Evolutionary conservation across 1,140 invertebrate species (phyloP), one percentile per base, ranked within the genome.

Genomic region (Sipha flava): DNA sequence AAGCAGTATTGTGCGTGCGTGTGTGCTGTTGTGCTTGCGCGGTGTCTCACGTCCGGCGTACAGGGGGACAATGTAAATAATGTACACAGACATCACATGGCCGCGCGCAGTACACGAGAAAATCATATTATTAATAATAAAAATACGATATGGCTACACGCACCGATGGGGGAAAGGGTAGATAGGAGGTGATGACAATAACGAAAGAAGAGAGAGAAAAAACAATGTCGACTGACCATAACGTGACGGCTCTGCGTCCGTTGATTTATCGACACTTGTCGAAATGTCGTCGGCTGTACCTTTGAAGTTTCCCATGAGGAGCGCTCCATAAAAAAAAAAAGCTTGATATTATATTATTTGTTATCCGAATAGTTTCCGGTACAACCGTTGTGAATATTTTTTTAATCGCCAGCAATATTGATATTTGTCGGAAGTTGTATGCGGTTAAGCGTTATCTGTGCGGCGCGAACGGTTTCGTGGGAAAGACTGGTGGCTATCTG

Each of bases 361-460:
- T 70, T 70, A 70, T 70, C 66, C 23, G 16, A 47, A 29, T n/a
- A n/a, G 43, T 45, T 70, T 70, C 66, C 66, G 66, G 40, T 3
- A n/a, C 18, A 16, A 7, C 16, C 21, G 14, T 70, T 29, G 14
- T n/a, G 6, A 47, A 47, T 47, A 45, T 37, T 70, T 70, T 6
- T 70, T 47, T 47, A 47, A 70, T 70, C 66, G 40, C 66, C 66
- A 29, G 47, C n/a, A 68, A 26, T 45, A 23, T 70, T 4, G 66
- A 70, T 29, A 70, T 70, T 47, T 70, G 66, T 70, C 66, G 66
- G 66, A 70, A 47, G 66, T 70, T 29, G 26, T 45, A 40, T 68
- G 43, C 31, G 66, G 66, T 70, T 47, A 29, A n/a, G n/a, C 16
- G 40, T 70, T 70, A 70, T 70, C 40, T 70, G 0, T 16, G 4